These are phyloP conservation scores for Lingula anatina DNA, from an alignment of 2,888 invertebrate species.

Conservation along the genomic window DNA sequence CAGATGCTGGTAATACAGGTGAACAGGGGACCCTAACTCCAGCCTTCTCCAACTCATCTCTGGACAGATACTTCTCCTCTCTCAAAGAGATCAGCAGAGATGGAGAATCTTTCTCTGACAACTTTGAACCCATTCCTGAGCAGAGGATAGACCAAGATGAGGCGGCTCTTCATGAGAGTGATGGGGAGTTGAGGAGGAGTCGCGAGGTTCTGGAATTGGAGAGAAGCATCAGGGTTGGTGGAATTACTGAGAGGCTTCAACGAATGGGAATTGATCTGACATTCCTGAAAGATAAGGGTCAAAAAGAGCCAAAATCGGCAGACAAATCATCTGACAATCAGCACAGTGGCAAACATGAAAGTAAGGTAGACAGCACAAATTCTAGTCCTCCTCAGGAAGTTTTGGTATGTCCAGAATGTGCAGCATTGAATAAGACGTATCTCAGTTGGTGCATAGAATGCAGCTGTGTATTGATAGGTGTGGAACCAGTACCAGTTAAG, in stretches of 20 bases:
- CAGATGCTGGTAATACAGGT: too few relatives aligned
- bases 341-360: too few relatives aligned
- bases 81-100: constrained; percentile 18
- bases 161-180: constrained; percentile 3
- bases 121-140: not conserved
- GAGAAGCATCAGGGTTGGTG: constrained; percentile 26
- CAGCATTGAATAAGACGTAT: constrained; percentile 31
- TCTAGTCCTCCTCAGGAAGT: constrained; percentile 18
- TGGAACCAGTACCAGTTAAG: constrained; percentile 25
- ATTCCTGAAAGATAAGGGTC: constrained; percentile 13
- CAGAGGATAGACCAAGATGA: constrained; percentile 4
- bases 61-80: constrained; percentile 30
- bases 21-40: too few relatives aligned
- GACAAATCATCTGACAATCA: too few relatives aligned
- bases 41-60: constrained; percentile 16
- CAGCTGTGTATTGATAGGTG: constrained; percentile 35
- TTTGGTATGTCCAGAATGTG: constrained; percentile 34
- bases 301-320: too few relatives aligned
- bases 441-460: constrained; percentile 41
- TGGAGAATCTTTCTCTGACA: not conserved
- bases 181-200: constrained; percentile 1
- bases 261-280: constrained; percentile 28
- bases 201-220: constrained; percentile 8
- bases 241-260: constrained; percentile 30
- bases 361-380: too few relatives aligned